Percentiles rank a stretch among this genome's conserved stretches.
Evolutionary conservation across 2,888 invertebrate genomes (phyloP).

Genomic region (Cheiracanthium punctorium): DNA sequence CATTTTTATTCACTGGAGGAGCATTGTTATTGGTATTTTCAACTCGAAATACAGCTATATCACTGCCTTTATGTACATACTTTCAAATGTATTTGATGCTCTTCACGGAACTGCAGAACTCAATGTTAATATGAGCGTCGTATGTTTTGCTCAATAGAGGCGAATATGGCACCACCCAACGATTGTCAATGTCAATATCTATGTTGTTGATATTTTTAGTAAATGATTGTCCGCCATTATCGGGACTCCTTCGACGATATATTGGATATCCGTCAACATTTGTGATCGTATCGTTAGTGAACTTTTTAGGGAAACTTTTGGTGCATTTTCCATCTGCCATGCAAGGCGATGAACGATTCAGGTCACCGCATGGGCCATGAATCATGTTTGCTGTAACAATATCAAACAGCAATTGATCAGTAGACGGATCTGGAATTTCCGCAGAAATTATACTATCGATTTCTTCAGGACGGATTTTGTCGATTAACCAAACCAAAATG

Average conservation of each 20-base stretch:
- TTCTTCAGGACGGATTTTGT: constrained; percentile 24
- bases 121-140: too few species aligned
- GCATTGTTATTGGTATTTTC: too few species aligned
- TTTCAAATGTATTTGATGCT: too few species aligned
- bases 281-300: neutral
- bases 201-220: constrained; percentile 4
- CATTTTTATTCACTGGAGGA: too few species aligned
- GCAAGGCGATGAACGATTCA: constrained; percentile 5
- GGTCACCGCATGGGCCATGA: constrained; percentile 13
- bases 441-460: constrained; percentile 50
- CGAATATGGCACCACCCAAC: too few species aligned
- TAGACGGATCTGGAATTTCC: constrained; percentile 27
- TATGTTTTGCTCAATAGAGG: too few species aligned
- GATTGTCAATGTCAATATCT: neutral
- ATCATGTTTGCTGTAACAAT: constrained; percentile 39
- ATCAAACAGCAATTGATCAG: neutral
- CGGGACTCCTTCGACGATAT: constrained; percentile 17
- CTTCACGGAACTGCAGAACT: too few species aligned
- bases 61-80: too few species aligned
- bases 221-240: constrained; percentile 25
- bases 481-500: constrained; percentile 41
- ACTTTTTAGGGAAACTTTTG: neutral
- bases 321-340: constrained; percentile 15
- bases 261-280: neutral
- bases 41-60: too few species aligned